phyloP scores from a whole-genome alignment of 1,140 invertebrate species.

The Drosophila bocki region DNA sequence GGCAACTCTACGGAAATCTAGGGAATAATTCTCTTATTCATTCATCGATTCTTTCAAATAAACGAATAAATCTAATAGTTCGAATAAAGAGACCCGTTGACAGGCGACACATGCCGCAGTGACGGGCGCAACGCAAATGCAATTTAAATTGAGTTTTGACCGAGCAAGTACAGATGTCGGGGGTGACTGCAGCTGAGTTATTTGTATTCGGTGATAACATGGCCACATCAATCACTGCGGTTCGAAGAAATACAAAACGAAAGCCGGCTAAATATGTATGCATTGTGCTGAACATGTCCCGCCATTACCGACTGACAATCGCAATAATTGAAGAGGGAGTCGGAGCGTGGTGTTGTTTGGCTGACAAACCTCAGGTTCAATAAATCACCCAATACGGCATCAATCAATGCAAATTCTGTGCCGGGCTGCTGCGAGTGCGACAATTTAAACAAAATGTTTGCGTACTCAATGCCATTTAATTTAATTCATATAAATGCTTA shows the following conservation, averaged over 20 bases:
- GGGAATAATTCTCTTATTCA: not conserved
- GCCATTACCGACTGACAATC: constrained; percentile 50
- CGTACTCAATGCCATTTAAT: constrained; percentile 39
- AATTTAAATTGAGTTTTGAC: constrained; percentile 82
- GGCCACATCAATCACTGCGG: constrained; percentile 79
- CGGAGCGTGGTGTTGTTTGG: constrained; percentile 28
- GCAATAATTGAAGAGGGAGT: constrained; percentile 53
- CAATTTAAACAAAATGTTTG: constrained; percentile 50
- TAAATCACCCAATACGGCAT: constrained; percentile 72
- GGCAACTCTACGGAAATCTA: constrained; percentile 16
- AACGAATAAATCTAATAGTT: constrained; percentile 42
- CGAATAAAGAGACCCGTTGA: constrained; percentile 50
- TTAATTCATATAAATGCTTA: constrained; percentile 42
- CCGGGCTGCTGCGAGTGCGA: constrained; percentile 8
- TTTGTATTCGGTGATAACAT: constrained; percentile 77
- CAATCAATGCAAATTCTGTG: constrained; percentile 74
- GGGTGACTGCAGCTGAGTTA: constrained; percentile 60
- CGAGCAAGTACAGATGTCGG: constrained; percentile 31
- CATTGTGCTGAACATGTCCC: constrained; percentile 39
- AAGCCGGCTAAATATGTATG: constrained; percentile 70
- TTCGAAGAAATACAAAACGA: constrained; percentile 71
- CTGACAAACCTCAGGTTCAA: constrained; percentile 68
- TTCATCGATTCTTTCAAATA: constrained; percentile 13
- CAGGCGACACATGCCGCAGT: constrained; percentile 45
- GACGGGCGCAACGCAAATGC: constrained; percentile 60